phyloP scores from a whole-genome alignment of 2,888 invertebrate species.

The Selenia dentaria region DNA sequence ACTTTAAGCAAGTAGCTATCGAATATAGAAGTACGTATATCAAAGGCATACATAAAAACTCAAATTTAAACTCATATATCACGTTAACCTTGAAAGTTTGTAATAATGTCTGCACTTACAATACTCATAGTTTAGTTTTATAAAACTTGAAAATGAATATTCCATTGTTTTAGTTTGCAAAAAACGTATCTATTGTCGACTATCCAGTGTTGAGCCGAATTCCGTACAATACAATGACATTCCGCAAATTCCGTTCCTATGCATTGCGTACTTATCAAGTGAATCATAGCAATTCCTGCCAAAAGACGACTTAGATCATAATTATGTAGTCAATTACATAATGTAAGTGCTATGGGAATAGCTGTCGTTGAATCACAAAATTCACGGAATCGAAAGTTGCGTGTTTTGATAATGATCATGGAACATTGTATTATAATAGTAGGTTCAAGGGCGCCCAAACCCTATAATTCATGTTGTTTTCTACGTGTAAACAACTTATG shows the following conservation, averaged over 20 bases:
- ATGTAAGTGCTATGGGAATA: background rate
- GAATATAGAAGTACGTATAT: background rate
- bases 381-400: conserved; percentile 16
- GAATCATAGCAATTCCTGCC: background rate
- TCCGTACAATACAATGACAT: too few relatives aligned
- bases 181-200: too few relatives aligned
- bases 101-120: too few relatives aligned
- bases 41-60: background rate
- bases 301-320: background rate
- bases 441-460: conserved; percentile 1
- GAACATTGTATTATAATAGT: conserved; percentile 21
- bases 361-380: conserved; percentile 2
- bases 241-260: too few relatives aligned
- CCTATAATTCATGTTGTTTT: conserved; percentile 7
- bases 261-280: background rate
- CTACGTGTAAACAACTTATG: conserved; percentile 12
- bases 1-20: too few relatives aligned
- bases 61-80: background rate
- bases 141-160: too few relatives aligned
- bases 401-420: conserved; percentile 18
- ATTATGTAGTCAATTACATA: conserved; percentile 4
- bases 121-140: too few relatives aligned
- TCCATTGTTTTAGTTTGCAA: too few relatives aligned
- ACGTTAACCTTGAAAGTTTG: too few relatives aligned
- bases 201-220: too few relatives aligned